Conservation (phyloP, 2,797 vertebrate genomes). For the Cheracebus regulus region DNA sequence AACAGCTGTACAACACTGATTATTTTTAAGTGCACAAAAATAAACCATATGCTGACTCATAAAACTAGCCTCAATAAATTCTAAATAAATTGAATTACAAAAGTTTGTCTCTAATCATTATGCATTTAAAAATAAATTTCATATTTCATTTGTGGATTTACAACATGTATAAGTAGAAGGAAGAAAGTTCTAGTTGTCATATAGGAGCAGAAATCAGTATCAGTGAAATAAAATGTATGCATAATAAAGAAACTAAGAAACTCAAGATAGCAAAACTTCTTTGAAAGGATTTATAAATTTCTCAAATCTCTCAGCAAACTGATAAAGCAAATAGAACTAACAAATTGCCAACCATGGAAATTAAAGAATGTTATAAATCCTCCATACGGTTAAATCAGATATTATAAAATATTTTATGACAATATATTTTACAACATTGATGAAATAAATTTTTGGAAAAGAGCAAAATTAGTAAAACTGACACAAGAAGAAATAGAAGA, state of each 20-base stretch:
- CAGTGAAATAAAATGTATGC: background rate
- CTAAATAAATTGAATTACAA: background rate
- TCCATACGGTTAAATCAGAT: background rate
- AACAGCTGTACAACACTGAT: background rate
- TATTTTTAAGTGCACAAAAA: background rate
- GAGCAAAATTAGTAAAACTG: background rate
- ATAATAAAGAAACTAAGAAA: conserved; percentile 1
- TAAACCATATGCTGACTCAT: background rate
- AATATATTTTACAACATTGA: background rate
- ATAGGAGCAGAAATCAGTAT: background rate
- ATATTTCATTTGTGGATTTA: background rate
- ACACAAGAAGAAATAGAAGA: background rate
- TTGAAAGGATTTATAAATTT: background rate
- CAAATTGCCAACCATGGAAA: background rate
- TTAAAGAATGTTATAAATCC: background rate
- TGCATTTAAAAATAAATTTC: background rate
- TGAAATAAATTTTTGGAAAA: background rate
- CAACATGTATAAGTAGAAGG: background rate
- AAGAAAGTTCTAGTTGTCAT: background rate
- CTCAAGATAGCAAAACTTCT: background rate
- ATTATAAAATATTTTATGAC: background rate
- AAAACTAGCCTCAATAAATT: background rate
- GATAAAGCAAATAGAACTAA: background rate
- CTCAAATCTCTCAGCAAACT: background rate
- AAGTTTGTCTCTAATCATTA: background rate